phyloP scores from a whole-genome alignment of 1,140 invertebrate species.

The Contarinia nasturtii region DNA sequence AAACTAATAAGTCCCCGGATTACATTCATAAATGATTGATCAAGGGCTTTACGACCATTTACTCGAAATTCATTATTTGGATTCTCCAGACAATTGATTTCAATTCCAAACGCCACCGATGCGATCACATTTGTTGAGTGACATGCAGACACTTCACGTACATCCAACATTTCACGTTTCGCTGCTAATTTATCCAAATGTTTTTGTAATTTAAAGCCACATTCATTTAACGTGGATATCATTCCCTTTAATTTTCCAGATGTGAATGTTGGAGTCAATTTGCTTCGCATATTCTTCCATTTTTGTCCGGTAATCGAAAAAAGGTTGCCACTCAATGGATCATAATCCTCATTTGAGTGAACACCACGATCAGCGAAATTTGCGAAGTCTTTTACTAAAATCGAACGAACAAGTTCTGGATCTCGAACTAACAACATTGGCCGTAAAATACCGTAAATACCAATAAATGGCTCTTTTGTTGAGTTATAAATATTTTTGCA shows the following conservation, averaged over 20 bases:
- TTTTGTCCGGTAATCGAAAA: conserved; percentile 25
- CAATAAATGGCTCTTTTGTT: conserved; percentile 7
- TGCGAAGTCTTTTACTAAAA: conserved; percentile 24
- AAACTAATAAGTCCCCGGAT: too few relatives aligned
- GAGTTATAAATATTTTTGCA: conserved; percentile 4
- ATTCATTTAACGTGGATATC: conserved; percentile 21
- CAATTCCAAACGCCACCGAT: conserved; percentile 21
- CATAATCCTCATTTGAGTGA: conserved; percentile 12
- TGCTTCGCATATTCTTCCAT: conserved; percentile 30
- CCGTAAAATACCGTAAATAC: conserved; percentile 12
- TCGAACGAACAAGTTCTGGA: conserved; percentile 23
- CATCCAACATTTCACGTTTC: conserved; percentile 6
- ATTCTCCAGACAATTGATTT: neutral
- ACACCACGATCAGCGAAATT: conserved; percentile 14
- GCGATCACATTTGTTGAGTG: conserved; percentile 27
- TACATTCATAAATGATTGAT: too few relatives aligned
- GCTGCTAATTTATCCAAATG: conserved; percentile 1
- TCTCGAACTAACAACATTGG: conserved; percentile 14
- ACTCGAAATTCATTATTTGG: neutral
- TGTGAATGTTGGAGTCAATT: conserved; percentile 17
- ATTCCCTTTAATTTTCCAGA: conserved; percentile 26
- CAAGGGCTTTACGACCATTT: neutral
- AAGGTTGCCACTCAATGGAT: conserved; percentile 23
- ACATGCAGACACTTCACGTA: conserved; percentile 10
- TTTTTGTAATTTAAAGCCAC: conserved; percentile 9